phyloP scores from a whole-genome alignment of 2,888 invertebrate genomes.

The Eutolmus rufibarbis region DNA sequence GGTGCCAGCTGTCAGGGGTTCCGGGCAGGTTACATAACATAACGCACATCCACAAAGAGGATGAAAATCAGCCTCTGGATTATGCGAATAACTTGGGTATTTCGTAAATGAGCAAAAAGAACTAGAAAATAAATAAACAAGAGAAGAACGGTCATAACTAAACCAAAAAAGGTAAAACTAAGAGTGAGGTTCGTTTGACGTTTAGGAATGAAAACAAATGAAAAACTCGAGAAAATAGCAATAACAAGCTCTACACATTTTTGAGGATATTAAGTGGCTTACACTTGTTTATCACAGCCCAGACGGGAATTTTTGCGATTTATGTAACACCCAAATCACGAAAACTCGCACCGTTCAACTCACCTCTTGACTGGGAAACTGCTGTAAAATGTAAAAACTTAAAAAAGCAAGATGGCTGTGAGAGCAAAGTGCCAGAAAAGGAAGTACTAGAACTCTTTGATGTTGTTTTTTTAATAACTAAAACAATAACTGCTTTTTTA shows the following conservation, averaged over 20 bases:
- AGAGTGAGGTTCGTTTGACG: background rate
- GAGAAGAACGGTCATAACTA: background rate
- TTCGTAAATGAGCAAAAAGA: background rate
- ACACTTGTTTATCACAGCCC: background rate
- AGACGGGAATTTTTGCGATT: background rate
- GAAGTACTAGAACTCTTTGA: background rate
- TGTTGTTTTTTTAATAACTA: background rate
- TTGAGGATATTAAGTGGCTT: background rate
- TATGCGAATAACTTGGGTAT: background rate
- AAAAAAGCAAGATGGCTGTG: constrained; percentile 9
- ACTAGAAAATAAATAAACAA: background rate
- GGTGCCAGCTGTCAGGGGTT: background rate
- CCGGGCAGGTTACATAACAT: background rate
- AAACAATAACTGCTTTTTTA: background rate
- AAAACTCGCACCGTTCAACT: background rate
- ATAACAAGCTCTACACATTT: background rate
- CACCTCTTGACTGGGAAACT: background rate
- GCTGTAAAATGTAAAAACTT: too few relatives aligned
- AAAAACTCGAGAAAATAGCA: background rate
- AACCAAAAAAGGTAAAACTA: background rate
- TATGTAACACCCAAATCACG: background rate
- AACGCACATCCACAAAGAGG: background rate
- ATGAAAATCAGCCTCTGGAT: background rate
- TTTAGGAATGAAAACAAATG: background rate
- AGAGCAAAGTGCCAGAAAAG: background rate